A percentile compares a stretch with the other conserved stretches of the same genome.
phyloP scores from a whole-genome alignment of 2,113 vertebrate genomes.

The Myotis davidii region DNA sequence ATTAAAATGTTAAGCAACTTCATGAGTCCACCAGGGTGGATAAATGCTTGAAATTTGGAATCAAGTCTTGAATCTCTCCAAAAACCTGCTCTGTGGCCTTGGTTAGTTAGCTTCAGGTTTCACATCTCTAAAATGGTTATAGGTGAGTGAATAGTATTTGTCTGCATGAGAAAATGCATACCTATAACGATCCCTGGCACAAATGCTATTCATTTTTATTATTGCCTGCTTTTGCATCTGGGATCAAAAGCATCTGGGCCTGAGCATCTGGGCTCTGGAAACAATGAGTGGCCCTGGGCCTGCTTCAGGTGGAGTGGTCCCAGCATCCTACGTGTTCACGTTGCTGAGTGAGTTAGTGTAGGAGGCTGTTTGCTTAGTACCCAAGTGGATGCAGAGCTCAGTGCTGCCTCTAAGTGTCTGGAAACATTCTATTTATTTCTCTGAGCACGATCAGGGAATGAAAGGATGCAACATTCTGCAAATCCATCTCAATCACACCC shows the following conservation, averaged over 20 bases:
- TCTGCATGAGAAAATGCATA: neutral
- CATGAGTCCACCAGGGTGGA: neutral
- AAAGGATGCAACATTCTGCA: neutral
- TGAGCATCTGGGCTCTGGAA: neutral
- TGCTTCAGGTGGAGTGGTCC: neutral
- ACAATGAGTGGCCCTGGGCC: neutral
- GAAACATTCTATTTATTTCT: neutral
- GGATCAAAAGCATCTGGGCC: neutral
- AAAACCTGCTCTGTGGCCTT: neutral
- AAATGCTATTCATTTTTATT: neutral
- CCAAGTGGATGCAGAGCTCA: neutral
- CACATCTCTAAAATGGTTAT: neutral
- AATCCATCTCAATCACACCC: neutral
- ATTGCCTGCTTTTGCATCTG: neutral
- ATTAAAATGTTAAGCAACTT: neutral
- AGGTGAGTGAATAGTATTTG: neutral
- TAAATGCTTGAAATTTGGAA: neutral
- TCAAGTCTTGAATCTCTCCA: neutral
- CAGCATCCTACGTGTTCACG: neutral
- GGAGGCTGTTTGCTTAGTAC: neutral
- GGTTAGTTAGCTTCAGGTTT: neutral
- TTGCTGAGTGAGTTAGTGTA: neutral
- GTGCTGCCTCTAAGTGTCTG: rapidly evolving
- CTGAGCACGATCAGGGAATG: neutral
- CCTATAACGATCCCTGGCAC: neutral